Evolutionary conservation across 2,113 vertebrate genomes (phyloP).

Genomic region (Petromus typicus): DNA sequence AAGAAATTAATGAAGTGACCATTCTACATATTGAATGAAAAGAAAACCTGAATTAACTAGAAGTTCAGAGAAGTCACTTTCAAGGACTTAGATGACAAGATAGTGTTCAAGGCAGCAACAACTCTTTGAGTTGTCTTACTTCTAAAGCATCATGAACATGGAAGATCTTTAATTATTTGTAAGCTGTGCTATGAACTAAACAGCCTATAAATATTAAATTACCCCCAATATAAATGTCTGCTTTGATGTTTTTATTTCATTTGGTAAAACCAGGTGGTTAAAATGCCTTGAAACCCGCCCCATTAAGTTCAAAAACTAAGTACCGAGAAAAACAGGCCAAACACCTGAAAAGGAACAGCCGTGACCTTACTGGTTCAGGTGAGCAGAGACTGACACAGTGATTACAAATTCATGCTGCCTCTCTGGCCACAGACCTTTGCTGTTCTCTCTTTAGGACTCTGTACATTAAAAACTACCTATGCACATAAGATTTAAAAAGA

Average conservation of each 20-base stretch:
- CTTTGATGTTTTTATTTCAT: conserved; percentile 76
- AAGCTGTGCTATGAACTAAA: conserved; percentile 59
- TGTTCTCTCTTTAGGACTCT: neutral
- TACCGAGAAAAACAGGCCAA: neutral
- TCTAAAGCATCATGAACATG: conserved; percentile 31
- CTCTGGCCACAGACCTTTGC: too few species aligned
- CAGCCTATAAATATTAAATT: conserved; percentile 72
- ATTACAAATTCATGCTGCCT: neutral
- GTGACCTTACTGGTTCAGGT: fast-evolving
- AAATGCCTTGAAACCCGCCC: conserved; percentile 54
- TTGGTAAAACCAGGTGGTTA: conserved; percentile 51
- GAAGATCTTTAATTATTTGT: conserved; percentile 55
- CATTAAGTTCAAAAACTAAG: conserved; percentile 11
- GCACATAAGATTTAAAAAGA: too few species aligned
- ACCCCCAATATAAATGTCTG: conserved; percentile 51
- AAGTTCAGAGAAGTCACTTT: conserved; percentile 35
- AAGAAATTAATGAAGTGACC: neutral
- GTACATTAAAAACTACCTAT: neutral
- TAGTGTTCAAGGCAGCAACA: neutral
- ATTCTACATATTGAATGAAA: neutral
- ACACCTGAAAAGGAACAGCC: neutral
- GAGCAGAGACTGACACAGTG: fast-evolving
- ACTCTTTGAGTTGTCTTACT: neutral
- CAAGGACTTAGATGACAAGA: conserved; percentile 18
- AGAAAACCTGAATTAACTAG: conserved; percentile 25